A percentile compares a stretch with the other conserved stretches of the same genome.
Conservation (phyloP, 2,888 invertebrate species). For the Yponomeuta cagnagella region DNA sequence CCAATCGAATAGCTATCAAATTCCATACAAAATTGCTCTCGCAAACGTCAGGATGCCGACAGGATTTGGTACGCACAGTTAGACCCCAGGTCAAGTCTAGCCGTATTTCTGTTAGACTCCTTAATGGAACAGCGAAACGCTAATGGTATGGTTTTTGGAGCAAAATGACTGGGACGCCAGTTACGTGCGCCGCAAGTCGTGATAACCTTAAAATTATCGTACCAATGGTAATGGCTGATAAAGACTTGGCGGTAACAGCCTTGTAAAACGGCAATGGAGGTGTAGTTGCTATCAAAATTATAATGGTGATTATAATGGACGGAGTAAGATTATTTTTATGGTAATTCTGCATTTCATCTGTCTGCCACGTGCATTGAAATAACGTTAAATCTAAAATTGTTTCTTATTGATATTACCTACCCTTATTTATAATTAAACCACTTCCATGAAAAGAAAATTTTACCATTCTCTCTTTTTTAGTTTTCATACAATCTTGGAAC, state of each 20-base stretch:
- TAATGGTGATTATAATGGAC: neutral
- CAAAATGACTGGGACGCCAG: neutral
- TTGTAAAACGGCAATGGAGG: neutral
- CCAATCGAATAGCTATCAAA: too few species aligned
- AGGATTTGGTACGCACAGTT: too few species aligned
- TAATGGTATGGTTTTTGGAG: constrained; percentile 3
- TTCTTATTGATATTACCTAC: too few species aligned
- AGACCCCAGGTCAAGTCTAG: too few species aligned
- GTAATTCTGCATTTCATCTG: neutral
- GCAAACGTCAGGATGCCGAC: too few species aligned
- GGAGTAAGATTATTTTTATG: neutral
- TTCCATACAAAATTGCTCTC: too few species aligned
- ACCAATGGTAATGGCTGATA: constrained; percentile 1
- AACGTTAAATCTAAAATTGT: too few species aligned
- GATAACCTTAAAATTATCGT: constrained; percentile 11
- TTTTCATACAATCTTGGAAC: too few species aligned
- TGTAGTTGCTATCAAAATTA: neutral
- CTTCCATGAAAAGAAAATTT: too few species aligned
- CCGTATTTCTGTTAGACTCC: neutral
- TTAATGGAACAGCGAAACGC: neutral
- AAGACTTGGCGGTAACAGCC: neutral
- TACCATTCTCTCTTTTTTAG: too few species aligned
- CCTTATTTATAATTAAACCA: too few species aligned
- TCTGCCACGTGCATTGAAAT: too few species aligned
- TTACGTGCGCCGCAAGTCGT: constrained; percentile 10